Percentiles rank a stretch among this genome's conserved stretches.
These are phyloP conservation scores for Pectinophora gossypiella DNA, from an alignment of 1,140 invertebrate species.

Conservation along the genomic window DNA sequence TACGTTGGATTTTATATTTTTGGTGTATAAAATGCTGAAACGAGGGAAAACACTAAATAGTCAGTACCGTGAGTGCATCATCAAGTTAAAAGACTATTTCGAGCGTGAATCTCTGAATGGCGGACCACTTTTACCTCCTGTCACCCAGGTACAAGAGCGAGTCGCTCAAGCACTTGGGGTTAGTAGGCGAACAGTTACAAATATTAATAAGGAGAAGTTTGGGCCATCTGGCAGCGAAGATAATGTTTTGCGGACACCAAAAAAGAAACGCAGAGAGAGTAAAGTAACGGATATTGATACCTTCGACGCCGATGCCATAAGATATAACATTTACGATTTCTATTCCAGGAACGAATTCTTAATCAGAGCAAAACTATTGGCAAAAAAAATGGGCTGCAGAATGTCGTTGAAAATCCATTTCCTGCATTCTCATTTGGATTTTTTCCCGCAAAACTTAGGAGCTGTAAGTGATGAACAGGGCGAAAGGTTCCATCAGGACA, in stretches of 20 bases:
- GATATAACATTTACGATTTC: constrained; percentile 14
- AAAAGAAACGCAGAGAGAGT: constrained; percentile 3
- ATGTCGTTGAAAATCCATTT: too few relatives aligned
- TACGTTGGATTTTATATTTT: too few relatives aligned
- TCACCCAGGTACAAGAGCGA: constrained; percentile 8
- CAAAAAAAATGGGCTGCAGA: too few relatives aligned
- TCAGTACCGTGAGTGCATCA: constrained; percentile 1
- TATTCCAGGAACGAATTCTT: constrained; percentile 14
- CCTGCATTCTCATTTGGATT: too few relatives aligned
- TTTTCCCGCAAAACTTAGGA: too few relatives aligned
- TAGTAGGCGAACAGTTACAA: constrained; percentile 4
- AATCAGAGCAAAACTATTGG: too few relatives aligned
- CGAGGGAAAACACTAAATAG: constrained; percentile 5
- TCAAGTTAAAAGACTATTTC: constrained; percentile 8
- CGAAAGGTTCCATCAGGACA: too few relatives aligned
- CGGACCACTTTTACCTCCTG: constrained; percentile 7
- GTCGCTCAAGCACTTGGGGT: constrained; percentile 15
- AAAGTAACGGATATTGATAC: constrained; percentile 14
- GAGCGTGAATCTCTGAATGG: constrained; percentile 13
- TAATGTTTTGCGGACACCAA: constrained; percentile 9
- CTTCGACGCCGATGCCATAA: constrained; percentile 17
- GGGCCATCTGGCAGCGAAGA: constrained; percentile 13
- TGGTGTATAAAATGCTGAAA: constrained; percentile 8
- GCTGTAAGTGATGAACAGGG: too few relatives aligned
- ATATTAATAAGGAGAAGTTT: constrained; percentile 15